Percentiles rank a stretch among this genome's conserved stretches.
These are phyloP conservation scores for Cremastinae sp. DNA, from an alignment of 2,888 invertebrate genomes.

Conservation along the genomic window DNA sequence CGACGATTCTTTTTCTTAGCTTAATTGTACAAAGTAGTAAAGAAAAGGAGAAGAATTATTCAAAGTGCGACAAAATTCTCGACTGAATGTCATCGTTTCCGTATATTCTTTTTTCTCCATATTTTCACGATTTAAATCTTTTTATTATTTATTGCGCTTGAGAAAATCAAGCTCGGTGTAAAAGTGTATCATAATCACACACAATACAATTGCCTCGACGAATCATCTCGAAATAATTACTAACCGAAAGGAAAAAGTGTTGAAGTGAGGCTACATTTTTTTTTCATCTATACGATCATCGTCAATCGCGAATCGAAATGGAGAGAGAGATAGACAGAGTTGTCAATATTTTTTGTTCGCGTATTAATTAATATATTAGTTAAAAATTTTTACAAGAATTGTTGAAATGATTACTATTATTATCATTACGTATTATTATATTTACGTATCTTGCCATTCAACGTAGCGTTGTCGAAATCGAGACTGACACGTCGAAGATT, in stretches of 20 bases:
- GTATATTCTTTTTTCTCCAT: background rate
- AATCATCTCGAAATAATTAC: too few relatives aligned
- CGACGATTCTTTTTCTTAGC: slow-evolving; percentile 11
- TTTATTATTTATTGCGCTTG: too few relatives aligned
- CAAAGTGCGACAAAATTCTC: slow-evolving; percentile 1
- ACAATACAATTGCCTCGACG: background rate
- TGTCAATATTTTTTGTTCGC: slow-evolving; percentile 52
- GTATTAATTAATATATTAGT: slow-evolving; percentile 39
- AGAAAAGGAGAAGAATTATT: slow-evolving; percentile 10
- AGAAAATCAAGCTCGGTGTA: too few relatives aligned
- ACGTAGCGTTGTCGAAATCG: slow-evolving; percentile 28
- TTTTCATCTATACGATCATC: slow-evolving; percentile 10
- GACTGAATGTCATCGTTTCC: too few relatives aligned
- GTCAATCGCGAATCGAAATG: slow-evolving; percentile 27
- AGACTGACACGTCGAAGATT: slow-evolving; percentile 1
- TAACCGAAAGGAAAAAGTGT: background rate
- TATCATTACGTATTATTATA: slow-evolving; percentile 8
- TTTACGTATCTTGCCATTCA: slow-evolving; percentile 37
- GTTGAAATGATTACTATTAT: slow-evolving; percentile 32
- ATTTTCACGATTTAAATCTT: background rate
- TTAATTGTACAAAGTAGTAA: slow-evolving; percentile 8
- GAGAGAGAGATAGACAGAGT: slow-evolving; percentile 42
- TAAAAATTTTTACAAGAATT: slow-evolving; percentile 32
- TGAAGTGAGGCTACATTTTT: background rate
- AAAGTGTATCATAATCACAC: too few relatives aligned